Evolutionary conservation across 2,888 invertebrate species (phyloP).

Genomic region (Erpobdella octoculata): DNA sequence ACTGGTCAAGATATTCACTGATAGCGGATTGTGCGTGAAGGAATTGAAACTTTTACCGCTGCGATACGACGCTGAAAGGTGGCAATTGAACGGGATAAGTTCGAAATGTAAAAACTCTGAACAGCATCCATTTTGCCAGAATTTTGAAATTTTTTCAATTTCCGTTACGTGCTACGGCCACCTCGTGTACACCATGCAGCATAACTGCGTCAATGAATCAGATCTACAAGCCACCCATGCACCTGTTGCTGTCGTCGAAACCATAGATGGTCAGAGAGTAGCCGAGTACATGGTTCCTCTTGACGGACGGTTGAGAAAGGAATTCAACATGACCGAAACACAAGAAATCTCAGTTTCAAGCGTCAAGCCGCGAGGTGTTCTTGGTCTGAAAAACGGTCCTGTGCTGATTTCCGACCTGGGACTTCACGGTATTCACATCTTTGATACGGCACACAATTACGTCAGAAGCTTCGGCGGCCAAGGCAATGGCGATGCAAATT

Average conservation of each 20-base stretch:
- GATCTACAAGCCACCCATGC: not conserved
- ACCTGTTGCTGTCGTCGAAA: not conserved
- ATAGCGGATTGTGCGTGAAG: no score
- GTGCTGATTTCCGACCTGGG: not conserved
- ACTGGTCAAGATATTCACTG: no score
- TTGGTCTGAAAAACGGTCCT: not conserved
- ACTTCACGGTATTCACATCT: not conserved
- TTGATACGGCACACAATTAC: not conserved
- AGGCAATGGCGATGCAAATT: not conserved
- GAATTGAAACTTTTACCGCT: no score
- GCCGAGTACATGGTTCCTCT: not conserved
- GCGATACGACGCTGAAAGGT: no score
- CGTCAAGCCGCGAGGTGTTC: not conserved
- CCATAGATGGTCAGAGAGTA: not conserved
- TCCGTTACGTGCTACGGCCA: not conserved
- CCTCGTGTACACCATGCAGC: not conserved
- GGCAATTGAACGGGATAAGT: no score
- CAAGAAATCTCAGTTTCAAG: not conserved
- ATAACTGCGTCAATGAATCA: not conserved
- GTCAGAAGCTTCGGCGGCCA: not conserved
- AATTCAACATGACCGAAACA: not conserved
- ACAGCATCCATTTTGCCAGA: not conserved
- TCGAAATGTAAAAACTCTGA: no score
- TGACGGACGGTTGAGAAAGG: not conserved
- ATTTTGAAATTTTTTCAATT: not conserved